These are phyloP conservation scores for Colius striatus DNA, from an alignment of 2,113 vertebrate species.

Conservation along the genomic window DNA sequence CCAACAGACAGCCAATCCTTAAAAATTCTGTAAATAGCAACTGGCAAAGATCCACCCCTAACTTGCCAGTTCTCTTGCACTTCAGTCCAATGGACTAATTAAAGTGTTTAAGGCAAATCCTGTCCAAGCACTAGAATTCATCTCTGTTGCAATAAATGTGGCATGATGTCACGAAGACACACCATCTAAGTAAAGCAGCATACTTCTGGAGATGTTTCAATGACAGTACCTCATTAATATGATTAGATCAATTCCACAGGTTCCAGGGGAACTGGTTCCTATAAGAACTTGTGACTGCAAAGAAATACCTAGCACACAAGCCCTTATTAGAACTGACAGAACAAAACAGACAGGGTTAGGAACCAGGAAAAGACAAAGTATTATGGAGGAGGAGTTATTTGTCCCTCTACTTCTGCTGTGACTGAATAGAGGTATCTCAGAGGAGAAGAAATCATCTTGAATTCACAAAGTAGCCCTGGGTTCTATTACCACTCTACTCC, in stretches of 20 bases:
- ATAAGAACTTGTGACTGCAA: background rate
- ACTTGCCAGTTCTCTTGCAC: constrained; percentile 3
- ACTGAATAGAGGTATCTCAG: background rate
- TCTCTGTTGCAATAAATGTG: background rate
- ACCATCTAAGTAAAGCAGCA: background rate
- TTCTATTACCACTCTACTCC: background rate
- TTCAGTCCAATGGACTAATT: constrained; percentile 17
- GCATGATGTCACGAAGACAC: background rate
- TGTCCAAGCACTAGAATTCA: background rate
- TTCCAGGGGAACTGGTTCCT: background rate
- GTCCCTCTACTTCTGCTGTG: background rate
- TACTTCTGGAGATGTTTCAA: background rate
- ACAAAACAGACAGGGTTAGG: background rate
- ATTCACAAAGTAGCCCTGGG: background rate
- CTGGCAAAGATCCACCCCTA: constrained; percentile 11
- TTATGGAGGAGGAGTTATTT: background rate
- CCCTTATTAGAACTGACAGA: background rate
- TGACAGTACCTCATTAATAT: background rate
- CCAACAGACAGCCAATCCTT: background rate
- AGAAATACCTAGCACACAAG: background rate
- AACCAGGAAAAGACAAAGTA: background rate
- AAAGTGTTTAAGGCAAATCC: constrained; percentile 14
- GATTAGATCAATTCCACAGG: background rate
- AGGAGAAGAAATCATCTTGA: background rate
- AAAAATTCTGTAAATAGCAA: background rate